Conservation (phyloP, 2,797 vertebrate genomes). For the Xenentodon cancila region DNA sequence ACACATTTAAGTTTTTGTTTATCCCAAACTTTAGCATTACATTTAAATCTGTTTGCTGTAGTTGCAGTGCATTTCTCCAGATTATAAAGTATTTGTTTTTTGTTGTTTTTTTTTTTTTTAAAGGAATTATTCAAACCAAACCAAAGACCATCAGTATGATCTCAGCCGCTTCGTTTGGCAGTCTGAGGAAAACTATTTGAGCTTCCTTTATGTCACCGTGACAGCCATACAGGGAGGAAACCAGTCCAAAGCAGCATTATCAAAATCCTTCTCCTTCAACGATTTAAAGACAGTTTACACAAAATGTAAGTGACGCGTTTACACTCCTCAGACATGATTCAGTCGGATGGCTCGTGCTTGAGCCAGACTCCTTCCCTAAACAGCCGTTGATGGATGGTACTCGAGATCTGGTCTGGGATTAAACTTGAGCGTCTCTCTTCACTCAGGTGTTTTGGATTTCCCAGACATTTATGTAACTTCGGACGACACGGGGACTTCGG, state of each 20-base stretch:
- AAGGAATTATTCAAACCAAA: fast-evolving
- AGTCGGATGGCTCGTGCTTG: not conserved
- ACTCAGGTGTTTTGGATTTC: conserved; percentile 69
- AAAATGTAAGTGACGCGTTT: conserved; percentile 48
- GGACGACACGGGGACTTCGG: fast-evolving
- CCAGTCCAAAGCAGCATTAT: fast-evolving
- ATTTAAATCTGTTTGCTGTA: not conserved
- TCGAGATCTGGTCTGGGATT: conserved; percentile 37
- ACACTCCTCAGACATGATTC: not conserved
- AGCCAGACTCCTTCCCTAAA: not conserved
- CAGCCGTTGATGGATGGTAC: not conserved
- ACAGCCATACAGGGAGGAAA: conserved; percentile 14
- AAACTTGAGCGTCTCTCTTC: not conserved
- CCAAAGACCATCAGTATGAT: conserved; percentile 28
- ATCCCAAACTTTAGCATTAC: not conserved
- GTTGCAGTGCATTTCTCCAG: too few relatives aligned
- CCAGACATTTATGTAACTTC: conserved; percentile 39
- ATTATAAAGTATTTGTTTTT: not conserved
- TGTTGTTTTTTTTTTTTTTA: conserved; percentile 1
- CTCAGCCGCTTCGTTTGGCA: conserved; percentile 41
- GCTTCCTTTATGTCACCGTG: not conserved
- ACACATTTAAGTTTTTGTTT: not conserved
- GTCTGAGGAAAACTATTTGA: fast-evolving
- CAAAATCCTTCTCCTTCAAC: conserved; percentile 39
- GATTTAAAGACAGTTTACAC: fast-evolving